Percentiles rank a stretch among this genome's conserved stretches.
Evolutionary conservation across 2,888 invertebrate genomes (phyloP).

Genomic region (Piscicola geometra): DNA sequence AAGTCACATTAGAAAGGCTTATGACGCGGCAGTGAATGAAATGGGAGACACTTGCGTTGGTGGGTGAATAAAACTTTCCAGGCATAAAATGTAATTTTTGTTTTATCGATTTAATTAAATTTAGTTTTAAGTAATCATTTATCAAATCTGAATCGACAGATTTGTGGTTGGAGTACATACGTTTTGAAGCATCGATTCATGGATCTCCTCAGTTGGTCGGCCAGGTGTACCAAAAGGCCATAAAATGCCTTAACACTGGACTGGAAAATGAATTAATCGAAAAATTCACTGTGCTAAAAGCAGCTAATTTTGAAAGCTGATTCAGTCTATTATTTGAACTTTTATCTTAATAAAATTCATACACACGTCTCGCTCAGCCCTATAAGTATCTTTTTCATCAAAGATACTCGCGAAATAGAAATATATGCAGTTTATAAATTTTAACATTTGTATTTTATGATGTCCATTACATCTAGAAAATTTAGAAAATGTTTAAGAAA

Average conservation of each 20-base stretch:
- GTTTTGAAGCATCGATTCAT: slow-evolving; percentile 18
- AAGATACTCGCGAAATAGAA: too few relatives aligned
- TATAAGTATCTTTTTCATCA: not conserved
- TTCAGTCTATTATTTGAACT: not conserved
- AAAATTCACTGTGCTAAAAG: slow-evolving; percentile 26
- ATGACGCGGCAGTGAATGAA: slow-evolving; percentile 6
- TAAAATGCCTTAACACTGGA: slow-evolving; percentile 26
- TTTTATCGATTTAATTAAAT: not conserved
- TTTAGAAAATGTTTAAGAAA: not conserved
- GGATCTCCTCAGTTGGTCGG: not conserved
- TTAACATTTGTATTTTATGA: too few relatives aligned
- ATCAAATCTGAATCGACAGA: not conserved
- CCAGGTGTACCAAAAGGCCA: slow-evolving; percentile 13
- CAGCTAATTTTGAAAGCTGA: not conserved
- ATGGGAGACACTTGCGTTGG: slow-evolving; percentile 26
- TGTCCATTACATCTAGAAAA: not conserved
- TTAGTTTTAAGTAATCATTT: not conserved
- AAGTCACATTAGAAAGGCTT: slow-evolving; percentile 13
- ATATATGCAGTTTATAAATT: too few relatives aligned
- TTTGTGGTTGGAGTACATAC: slow-evolving; percentile 31
- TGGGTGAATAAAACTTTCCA: not conserved
- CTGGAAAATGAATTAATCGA: slow-evolving; percentile 30
- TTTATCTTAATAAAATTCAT: too few relatives aligned
- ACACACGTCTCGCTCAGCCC: too few relatives aligned
- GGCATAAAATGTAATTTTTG: not conserved